Base-by-base conservation (phyloP, 2,113 vertebrate species). In the Emydocephalus ijimae region DNA sequence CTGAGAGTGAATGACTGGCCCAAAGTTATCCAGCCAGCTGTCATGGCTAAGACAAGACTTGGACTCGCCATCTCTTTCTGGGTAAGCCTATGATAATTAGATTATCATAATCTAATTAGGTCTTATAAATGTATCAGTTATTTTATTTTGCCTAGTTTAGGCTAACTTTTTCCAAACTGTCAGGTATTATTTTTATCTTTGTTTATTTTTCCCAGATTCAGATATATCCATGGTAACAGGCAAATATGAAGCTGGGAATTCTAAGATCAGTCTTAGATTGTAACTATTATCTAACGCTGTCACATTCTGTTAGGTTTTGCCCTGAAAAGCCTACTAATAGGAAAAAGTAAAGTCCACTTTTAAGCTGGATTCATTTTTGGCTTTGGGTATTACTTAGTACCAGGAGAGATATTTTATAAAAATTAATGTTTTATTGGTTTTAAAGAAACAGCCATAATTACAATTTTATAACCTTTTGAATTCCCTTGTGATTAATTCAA, bases 401-500 rank as follows among this genome's bases (percentile, higher is more conserved):
- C 52, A 89, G 61, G 48, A 45, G 34, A 57, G 54, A n/a, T 88
- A 93, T 87, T 8, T 29, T 81, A 0, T 52, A 20, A 85, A 93
- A 94, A 3, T 21, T 3, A 74, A 91, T 90, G 29, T 91, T 91
- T 92, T 91, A 85, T 57, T 21, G 64, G 24, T 48, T 57, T n/a
- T 92, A 92, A 90, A 89, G 1, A 90, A 88, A 89, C 74, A 50
- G 92, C 43, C 43, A 89, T 87, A 90, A 20, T 90, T 50, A 69
- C 21, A 56, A 6, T 88, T 88, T 14, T 69, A 59, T 92, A 92
- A 88, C 20, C 26, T 69, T 91, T 89, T 45, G 89, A 50, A 91
- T 93, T 18, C 59, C 92, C 89, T 50, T 91, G 90, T 85, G 26
- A 91, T 89, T 91, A 93, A 92, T 81, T 85, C 48, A 88, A 54